Evolutionary conservation across 2,113 vertebrate genomes (phyloP).

Genomic region (Caranx ignobilis): DNA sequence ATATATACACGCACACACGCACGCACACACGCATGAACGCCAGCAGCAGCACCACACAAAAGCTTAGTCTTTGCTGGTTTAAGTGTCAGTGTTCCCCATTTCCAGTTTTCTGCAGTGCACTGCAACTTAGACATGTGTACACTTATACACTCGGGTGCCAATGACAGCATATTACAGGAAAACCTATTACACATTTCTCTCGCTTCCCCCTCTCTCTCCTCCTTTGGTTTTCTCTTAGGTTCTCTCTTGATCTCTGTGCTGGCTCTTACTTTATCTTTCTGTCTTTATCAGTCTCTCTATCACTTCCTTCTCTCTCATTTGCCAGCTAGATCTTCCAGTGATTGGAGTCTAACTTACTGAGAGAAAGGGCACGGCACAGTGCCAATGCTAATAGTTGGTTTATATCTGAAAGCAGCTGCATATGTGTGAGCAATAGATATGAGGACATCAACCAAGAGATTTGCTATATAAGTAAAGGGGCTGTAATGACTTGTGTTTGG

Average conservation of each 20-base stretch:
- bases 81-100: slow-evolving; percentile 18
- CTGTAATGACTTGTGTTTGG: slow-evolving; percentile 52
- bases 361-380: slow-evolving; percentile 47
- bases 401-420: slow-evolving; percentile 50
- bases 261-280: slow-evolving; percentile 36
- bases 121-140: slow-evolving; percentile 29
- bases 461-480: slow-evolving; percentile 28
- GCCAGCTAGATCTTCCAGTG: slow-evolving; percentile 61
- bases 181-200: slow-evolving; percentile 36
- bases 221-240: not conserved
- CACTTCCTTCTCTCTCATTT: slow-evolving; percentile 52
- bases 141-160: slow-evolving; percentile 13
- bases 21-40: slow-evolving; percentile 5
- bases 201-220: not conserved
- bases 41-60: not conserved
- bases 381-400: slow-evolving; percentile 65
- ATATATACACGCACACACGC: not conserved
- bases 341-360: slow-evolving; percentile 62
- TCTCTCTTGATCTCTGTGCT: slow-evolving; percentile 16
- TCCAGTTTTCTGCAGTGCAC: slow-evolving; percentile 28
- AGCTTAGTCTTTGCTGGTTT: slow-evolving; percentile 8
- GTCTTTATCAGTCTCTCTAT: slow-evolving; percentile 55
- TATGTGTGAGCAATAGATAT: slow-evolving; percentile 60
- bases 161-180: slow-evolving; percentile 31
- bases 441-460: slow-evolving; percentile 63